Evolutionary conservation across 2,797 vertebrate species (phyloP).

Genomic region (Lepus townsendii): DNA sequence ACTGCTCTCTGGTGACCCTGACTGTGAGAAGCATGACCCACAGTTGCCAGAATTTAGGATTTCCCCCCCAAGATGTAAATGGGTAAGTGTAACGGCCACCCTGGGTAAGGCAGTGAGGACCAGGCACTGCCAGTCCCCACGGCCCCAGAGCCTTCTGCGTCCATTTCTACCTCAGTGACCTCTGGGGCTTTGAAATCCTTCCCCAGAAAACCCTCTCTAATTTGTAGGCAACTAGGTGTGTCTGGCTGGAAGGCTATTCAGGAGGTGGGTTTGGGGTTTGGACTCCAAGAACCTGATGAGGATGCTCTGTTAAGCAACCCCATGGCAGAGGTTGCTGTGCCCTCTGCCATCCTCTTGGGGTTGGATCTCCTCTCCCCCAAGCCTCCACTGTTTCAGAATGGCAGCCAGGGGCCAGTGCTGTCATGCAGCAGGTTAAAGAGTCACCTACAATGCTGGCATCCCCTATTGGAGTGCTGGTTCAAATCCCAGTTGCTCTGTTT

Average conservation of each 20-base stretch:
- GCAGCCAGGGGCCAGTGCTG: not conserved
- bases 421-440: too few relatives aligned
- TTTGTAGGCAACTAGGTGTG: not conserved
- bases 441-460: too few relatives aligned
- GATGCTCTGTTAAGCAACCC: not conserved
- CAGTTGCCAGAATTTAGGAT: not conserved
- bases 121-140: not conserved
- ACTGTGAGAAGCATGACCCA: not conserved
- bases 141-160: too few relatives aligned
- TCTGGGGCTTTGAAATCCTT: not conserved
- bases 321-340: not conserved
- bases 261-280: not conserved
- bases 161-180: not conserved
- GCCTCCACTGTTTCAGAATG: not conserved
- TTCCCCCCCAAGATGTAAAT: not conserved
- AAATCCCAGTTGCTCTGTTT: too few relatives aligned
- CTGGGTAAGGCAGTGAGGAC: not conserved
- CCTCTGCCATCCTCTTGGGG: not conserved
- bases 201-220: not conserved
- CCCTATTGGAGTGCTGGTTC: too few relatives aligned
- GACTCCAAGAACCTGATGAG: not conserved
- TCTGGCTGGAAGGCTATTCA: not conserved
- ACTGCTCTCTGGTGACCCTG: not conserved
- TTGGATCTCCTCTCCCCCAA: not conserved
- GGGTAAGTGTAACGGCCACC: not conserved